Conservation (phyloP, 2,113 vertebrate species). For the Stigmatopora argus region DNA sequence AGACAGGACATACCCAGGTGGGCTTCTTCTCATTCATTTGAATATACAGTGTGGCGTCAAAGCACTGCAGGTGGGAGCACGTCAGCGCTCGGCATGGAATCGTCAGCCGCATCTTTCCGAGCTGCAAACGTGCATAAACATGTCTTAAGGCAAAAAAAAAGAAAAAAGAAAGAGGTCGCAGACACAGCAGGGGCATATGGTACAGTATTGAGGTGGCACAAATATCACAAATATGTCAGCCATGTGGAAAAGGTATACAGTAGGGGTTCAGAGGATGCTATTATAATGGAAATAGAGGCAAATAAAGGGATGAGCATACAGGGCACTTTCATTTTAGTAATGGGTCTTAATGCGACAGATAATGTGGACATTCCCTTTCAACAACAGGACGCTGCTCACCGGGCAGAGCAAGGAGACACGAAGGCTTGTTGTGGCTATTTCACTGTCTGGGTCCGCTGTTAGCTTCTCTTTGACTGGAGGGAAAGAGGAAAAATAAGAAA, state of each 20-base stretch:
- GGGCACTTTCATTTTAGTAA: background rate
- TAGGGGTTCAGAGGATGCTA: conserved; percentile 4
- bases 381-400: conserved; percentile 68
- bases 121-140: conserved; percentile 63
- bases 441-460: conserved; percentile 98
- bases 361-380: conserved; percentile 1
- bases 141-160: conserved; percentile 14
- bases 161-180: conserved; percentile 1
- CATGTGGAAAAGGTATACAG: conserved; percentile 22
- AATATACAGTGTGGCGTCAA: conserved; percentile 95
- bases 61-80: conserved; percentile 98
- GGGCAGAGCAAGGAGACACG: conserved; percentile 97
- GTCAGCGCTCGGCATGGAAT: conserved; percentile 94
- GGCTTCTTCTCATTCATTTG: conserved; percentile 99
- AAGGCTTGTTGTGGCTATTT: conserved; percentile 97
- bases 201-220: conserved; percentile 2
- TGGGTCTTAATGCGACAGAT: conserved; percentile 19
- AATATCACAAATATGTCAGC: conserved; percentile 33
- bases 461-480: conserved; percentile 94
- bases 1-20: conserved; percentile 98
- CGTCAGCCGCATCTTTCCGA: conserved; percentile 95
- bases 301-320: background rate
- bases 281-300: background rate
- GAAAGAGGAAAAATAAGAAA: conserved; percentile 15
- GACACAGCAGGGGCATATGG: conserved; percentile 5